Evolutionary conservation across 2,888 invertebrate species (phyloP).

Genomic region (Harpalus rufipes): DNA sequence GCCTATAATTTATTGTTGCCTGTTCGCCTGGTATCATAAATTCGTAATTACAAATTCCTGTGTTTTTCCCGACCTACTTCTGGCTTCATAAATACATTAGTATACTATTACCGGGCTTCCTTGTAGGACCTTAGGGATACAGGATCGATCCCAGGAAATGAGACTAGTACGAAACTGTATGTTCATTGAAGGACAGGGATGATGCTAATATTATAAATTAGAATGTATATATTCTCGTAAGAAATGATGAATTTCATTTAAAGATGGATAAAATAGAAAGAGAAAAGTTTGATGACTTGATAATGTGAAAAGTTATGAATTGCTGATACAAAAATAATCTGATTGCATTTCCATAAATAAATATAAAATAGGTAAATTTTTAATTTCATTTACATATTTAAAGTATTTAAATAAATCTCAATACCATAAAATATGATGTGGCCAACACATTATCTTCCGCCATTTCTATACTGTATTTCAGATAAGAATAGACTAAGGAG

Average conservation of each 20-base stretch:
- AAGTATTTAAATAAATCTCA: not conserved
- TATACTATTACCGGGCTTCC: constrained; percentile 35
- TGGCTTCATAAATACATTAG: constrained; percentile 47
- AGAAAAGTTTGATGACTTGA: not conserved
- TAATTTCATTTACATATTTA: too few relatives aligned
- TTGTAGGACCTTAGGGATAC: not conserved
- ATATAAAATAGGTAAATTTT: too few relatives aligned
- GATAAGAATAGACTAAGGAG: too few relatives aligned
- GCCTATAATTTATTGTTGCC: not conserved
- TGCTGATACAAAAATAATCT: too few relatives aligned
- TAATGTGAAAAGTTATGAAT: not conserved
- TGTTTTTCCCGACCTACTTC: constrained; percentile 34
- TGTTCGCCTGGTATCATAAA: not conserved
- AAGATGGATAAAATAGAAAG: not conserved
- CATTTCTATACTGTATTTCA: too few relatives aligned
- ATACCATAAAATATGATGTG: too few relatives aligned
- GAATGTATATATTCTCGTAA: constrained; percentile 1
- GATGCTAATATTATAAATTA: constrained; percentile 23
- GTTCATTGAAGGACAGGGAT: constrained; percentile 17
- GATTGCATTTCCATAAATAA: too few relatives aligned
- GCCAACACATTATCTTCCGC: too few relatives aligned
- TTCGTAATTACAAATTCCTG: constrained; percentile 41
- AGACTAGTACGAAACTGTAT: not conserved
- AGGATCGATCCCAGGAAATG: constrained; percentile 21
- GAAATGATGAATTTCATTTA: not conserved